These are phyloP conservation scores for Bujurquina vittata DNA, from an alignment of 2,113 vertebrate genomes.

Conservation along the genomic window DNA sequence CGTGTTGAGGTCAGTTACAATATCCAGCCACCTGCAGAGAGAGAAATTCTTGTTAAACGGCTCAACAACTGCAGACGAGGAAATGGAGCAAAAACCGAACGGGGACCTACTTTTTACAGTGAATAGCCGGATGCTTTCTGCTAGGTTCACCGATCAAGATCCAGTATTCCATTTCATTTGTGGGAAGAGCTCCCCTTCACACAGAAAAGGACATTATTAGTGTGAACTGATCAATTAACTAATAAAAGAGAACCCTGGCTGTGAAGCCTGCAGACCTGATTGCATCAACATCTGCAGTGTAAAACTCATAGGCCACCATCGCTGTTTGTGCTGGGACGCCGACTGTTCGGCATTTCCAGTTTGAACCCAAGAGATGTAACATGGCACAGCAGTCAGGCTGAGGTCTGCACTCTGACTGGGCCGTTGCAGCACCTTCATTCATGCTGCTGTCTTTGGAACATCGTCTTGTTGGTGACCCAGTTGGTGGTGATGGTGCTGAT, in stretches of 20 bases:
- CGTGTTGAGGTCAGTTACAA: conserved; percentile 96
- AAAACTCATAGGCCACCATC: background rate
- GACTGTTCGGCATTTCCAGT: no score
- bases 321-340: no score
- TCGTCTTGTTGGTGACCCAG: no score
- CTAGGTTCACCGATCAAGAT: conserved; percentile 98
- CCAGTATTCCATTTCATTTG: conserved; percentile 95
- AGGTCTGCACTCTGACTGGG: no score
- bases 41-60: conserved; percentile 1
- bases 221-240: background rate
- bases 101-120: conserved; percentile 93
- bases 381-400: no score
- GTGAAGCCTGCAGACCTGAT: background rate
- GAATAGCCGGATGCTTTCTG: conserved; percentile 96
- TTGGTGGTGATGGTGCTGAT: no score
- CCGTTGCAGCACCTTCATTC: no score
- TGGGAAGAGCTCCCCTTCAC: conserved; percentile 84
- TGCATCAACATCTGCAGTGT: background rate
- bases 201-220: conserved; percentile 19
- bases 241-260: background rate
- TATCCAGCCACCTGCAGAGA: conserved; percentile 89
- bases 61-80: accelerated
- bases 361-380: no score
- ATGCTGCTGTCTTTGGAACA: no score
- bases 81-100: background rate